Evolutionary conservation across 2,888 invertebrate species (phyloP), one percentile per base, ranked within the genome.

Genomic region (Nasonovia ribisnigri): DNA sequence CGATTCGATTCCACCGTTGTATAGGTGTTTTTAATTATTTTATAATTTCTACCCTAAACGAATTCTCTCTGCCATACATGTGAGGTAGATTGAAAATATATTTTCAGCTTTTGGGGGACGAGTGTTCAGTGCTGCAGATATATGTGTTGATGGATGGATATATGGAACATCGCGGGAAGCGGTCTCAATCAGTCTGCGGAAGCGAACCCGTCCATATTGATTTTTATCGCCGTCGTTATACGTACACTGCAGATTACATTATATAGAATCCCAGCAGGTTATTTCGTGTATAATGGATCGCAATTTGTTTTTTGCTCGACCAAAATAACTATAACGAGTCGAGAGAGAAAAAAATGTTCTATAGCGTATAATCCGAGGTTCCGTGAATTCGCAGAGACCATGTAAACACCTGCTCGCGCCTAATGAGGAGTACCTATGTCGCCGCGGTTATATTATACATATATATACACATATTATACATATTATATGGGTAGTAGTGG

Each of bases 341-440:
- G 8, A 77, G 8, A 77, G 8, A 77, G 6, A 36, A 77, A 36
- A 77, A 77, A 77, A 77, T 8, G 20, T 77, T 77, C 36, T 36
- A 77, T 57, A n/a, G n/a, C 36, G 77, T 77, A 77, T 77, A 77
- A 77, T 77, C 77, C 36, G 77, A 77, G 77, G 77, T 77, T 77
- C 77, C 77, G 20, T 36, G 77, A 77, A 77, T 77, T 77, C 77
- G 77, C 77, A 77, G 36, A 77, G 36, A 77, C 77, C 77, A 77
- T 77, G 77, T 77, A 36, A 77, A 77, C 77, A 77, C 77, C 77
- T 77, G 77, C 77, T 77, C 36, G 77, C 36, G 77, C 36, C 77
- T 77, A 77, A 77, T 20, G 77, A 77, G 77, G 36, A 77, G 36
- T 77, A 77, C 77, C 77, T 8, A 77, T 77, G 36, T 77, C 77